Conservation (phyloP, 2,888 invertebrate species). For the Orchesellides sinensis region DNA sequence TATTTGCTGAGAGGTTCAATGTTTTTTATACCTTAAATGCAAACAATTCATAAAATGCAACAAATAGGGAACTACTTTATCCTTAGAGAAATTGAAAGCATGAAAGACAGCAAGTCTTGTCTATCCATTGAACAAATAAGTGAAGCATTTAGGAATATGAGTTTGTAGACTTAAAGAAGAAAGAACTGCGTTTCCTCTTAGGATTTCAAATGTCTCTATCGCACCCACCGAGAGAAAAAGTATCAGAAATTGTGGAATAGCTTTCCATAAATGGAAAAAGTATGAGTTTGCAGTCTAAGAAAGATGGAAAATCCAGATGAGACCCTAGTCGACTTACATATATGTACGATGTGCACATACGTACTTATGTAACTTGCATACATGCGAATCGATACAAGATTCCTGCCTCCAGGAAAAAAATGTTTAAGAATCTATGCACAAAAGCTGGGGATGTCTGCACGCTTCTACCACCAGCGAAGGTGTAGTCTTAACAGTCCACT, state of each 20-base stretch:
- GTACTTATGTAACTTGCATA: no score
- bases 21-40: no score
- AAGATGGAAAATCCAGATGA: neutral
- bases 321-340: no score
- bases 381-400: slow-evolving; percentile 1
- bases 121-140: slow-evolving; percentile 49
- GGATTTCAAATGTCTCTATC: slow-evolving; percentile 18
- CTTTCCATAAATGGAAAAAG: neutral
- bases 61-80: no score
- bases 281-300: neutral
- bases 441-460: neutral
- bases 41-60: no score
- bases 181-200: neutral
- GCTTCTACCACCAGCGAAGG: neutral
- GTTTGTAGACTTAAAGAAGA: slow-evolving; percentile 6
- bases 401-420: slow-evolving; percentile 19
- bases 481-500: slow-evolving; percentile 41
- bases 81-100: no score
- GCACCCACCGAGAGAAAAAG: neutral
- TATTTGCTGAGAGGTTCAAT: no score
- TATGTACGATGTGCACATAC: no score
- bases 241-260: neutral
- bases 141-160: slow-evolving; percentile 45
- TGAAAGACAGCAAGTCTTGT: neutral
- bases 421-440: slow-evolving; percentile 6